These are phyloP conservation scores for Oligia latruncula DNA, from an alignment of 2,888 invertebrate genomes.

Conservation along the genomic window DNA sequence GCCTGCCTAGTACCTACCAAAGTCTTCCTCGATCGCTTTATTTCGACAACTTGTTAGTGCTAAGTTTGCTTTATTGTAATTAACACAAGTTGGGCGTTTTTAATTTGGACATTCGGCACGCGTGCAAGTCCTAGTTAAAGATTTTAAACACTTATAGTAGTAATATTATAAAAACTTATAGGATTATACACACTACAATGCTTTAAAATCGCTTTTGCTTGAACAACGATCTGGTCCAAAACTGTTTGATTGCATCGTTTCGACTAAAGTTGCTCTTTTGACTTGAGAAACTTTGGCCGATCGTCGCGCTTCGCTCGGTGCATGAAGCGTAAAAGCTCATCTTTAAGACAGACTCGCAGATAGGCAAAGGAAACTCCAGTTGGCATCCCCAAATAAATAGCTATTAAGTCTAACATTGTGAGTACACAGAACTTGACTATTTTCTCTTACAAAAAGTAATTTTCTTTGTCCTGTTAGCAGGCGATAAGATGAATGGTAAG, in stretches of 20 bases:
- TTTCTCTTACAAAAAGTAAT: slow-evolving; percentile 20
- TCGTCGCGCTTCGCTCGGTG: slow-evolving; percentile 37
- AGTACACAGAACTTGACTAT: slow-evolving; percentile 14
- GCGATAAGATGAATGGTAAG: slow-evolving; percentile 24
- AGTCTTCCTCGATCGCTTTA: slow-evolving; percentile 28
- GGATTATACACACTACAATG: background rate
- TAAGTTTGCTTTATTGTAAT: slow-evolving; percentile 29
- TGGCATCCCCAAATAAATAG: slow-evolving; percentile 47
- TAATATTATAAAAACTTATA: background rate
- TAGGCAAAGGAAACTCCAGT: slow-evolving; percentile 47
- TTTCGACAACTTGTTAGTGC: slow-evolving; percentile 18
- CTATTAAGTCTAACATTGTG: slow-evolving; percentile 27
- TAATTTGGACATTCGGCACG: background rate
- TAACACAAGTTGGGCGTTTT: slow-evolving; percentile 3
- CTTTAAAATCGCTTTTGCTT: slow-evolving; percentile 28
- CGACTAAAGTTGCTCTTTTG: slow-evolving; percentile 52
- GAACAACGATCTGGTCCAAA: slow-evolving; percentile 39
- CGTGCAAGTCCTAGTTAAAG: background rate
- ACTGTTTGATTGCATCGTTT: slow-evolving; percentile 45
- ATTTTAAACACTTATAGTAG: background rate
- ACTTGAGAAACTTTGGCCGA: slow-evolving; percentile 47
- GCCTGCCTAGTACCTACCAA: background rate
- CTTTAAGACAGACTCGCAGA: slow-evolving; percentile 31
- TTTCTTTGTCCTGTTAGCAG: slow-evolving; percentile 26
- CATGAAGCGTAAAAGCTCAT: slow-evolving; percentile 46